These are phyloP conservation scores for Ctenicera cuprea DNA, from an alignment of 2,888 invertebrate genomes.

Conservation along the genomic window DNA sequence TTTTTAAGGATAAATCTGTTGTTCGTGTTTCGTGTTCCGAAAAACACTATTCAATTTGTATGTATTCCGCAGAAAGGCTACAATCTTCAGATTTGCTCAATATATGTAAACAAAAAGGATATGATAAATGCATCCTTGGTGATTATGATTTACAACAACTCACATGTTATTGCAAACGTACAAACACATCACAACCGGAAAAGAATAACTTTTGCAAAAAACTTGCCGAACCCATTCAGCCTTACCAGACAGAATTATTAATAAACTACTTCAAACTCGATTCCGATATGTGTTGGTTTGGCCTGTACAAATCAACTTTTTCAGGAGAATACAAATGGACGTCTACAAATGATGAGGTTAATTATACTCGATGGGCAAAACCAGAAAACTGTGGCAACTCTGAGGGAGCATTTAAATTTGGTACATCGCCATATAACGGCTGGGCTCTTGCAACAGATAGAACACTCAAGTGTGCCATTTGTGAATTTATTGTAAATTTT, in stretches of 20 bases:
- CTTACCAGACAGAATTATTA: conserved; percentile 30
- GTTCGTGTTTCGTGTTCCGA: conserved; percentile 25
- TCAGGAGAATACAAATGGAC: conserved; percentile 5
- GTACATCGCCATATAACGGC: background rate
- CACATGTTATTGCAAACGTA: conserved; percentile 35
- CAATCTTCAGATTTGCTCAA: background rate
- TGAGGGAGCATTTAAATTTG: conserved; percentile 36
- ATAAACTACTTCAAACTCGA: background rate
- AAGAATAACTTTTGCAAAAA: conserved; percentile 34
- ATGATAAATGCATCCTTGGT: conserved; percentile 20
- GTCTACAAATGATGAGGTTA: background rate
- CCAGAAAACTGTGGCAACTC: conserved; percentile 7
- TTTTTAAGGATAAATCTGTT: background rate
- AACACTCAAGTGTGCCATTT: conserved; percentile 37
- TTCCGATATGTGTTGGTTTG: conserved; percentile 40
- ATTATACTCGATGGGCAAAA: conserved; percentile 30
- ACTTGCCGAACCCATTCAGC: conserved; percentile 37
- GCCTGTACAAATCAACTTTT: conserved; percentile 19
- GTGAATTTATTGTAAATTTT: conserved; percentile 30
- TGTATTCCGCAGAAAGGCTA: conserved; percentile 27
- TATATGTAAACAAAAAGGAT: background rate
- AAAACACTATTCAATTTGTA: conserved; percentile 17
- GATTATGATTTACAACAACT: conserved; percentile 18
- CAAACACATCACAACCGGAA: background rate
- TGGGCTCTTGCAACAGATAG: conserved; percentile 32